phyloP scores from a whole-genome alignment of 2,113 vertebrate species.

The Gobio gobio region DNA sequence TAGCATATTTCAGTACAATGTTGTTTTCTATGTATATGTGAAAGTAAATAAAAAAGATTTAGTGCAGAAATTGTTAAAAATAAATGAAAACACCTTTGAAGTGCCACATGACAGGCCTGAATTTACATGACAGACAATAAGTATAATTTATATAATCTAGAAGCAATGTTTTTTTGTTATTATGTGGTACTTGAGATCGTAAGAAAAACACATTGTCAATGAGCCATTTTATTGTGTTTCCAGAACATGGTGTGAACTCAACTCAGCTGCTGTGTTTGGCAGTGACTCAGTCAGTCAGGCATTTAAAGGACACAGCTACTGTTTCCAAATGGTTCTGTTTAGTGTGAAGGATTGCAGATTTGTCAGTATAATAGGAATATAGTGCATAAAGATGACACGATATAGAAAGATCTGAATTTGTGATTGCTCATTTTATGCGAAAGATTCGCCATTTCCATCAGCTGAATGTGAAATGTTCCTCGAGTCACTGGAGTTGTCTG shows the following conservation, averaged over 20 bases:
- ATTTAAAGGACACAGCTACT: neutral
- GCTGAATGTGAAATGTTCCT: neutral
- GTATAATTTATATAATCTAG: neutral
- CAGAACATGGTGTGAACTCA: neutral
- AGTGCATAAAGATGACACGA: neutral
- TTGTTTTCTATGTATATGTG: neutral
- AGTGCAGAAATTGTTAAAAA: neutral
- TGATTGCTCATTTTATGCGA: neutral
- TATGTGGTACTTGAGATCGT: neutral
- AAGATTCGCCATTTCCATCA: neutral
- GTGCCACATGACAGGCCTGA: neutral
- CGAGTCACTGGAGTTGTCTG: neutral
- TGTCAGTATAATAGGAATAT: neutral
- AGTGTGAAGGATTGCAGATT: neutral
- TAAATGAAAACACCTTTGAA: neutral
- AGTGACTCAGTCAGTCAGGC: neutral
- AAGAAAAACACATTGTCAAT: neutral
- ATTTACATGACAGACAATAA: neutral
- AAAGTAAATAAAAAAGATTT: neutral
- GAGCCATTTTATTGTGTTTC: neutral
- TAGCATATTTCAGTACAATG: neutral
- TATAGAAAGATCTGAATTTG: neutral
- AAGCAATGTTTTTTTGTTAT: neutral
- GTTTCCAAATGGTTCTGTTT: neutral
- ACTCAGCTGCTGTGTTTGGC: neutral